Evolutionary conservation across 2,888 invertebrate genomes (phyloP).

Genomic region (Nomada ruficornis): DNA sequence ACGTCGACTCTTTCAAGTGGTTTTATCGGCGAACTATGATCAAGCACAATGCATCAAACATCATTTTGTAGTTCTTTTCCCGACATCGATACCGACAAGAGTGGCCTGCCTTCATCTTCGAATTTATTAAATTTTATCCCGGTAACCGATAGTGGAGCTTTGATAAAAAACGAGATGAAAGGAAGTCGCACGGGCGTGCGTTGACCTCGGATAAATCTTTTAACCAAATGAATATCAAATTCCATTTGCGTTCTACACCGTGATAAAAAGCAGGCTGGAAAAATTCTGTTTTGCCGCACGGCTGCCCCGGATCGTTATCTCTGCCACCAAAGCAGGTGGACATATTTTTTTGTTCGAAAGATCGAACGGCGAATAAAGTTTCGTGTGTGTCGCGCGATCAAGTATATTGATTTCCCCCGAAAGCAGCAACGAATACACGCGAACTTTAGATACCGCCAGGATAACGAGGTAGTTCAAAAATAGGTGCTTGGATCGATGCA

Average conservation of each 20-base stretch:
- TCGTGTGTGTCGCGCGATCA: slow-evolving; percentile 56
- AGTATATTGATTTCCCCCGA: slow-evolving; percentile 64
- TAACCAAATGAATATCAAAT: slow-evolving; percentile 46
- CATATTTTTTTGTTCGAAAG: slow-evolving; percentile 21
- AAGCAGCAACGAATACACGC: slow-evolving; percentile 51
- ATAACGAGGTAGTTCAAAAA: slow-evolving; percentile 77
- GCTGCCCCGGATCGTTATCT: slow-evolving; percentile 29
- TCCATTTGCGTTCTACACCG: slow-evolving; percentile 28
- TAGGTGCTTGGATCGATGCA: slow-evolving; percentile 75
- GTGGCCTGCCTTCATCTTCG: slow-evolving; percentile 48
- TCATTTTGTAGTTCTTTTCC: slow-evolving; percentile 43
- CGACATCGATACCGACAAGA: slow-evolving; percentile 21
- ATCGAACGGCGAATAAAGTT: slow-evolving; percentile 39
- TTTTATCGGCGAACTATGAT: slow-evolving; percentile 69
- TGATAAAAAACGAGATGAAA: slow-evolving; percentile 40
- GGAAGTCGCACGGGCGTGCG: slow-evolving; percentile 18
- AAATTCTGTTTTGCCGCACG: slow-evolving; percentile 10
- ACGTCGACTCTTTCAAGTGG: slow-evolving; percentile 58
- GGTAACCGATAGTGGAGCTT: slow-evolving; percentile 23
- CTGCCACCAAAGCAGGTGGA: background rate
- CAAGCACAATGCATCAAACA: slow-evolving; percentile 73
- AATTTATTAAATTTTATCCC: slow-evolving; percentile 69
- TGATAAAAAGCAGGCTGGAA: slow-evolving; percentile 13
- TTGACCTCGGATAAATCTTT: slow-evolving; percentile 31
- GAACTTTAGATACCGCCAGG: slow-evolving; percentile 67